Conservation (phyloP, 2,797 vertebrate species). For the Pangasius macronema region DNA sequence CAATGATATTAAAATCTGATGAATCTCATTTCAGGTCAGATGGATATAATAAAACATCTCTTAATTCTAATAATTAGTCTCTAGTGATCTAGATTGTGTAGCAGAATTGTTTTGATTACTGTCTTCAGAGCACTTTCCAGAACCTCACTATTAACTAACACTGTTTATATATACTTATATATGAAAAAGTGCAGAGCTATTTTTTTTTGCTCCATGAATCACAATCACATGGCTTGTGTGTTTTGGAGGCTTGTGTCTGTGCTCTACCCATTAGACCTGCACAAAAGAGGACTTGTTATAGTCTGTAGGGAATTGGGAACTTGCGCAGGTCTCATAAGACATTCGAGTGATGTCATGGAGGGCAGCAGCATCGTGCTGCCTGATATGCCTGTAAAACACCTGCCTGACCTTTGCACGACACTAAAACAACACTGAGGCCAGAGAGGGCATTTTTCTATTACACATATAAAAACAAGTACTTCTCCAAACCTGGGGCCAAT, state of each 20-base stretch:
- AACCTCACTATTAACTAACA: not conserved
- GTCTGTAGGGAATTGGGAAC: constrained; percentile 29
- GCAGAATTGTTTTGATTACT: not conserved
- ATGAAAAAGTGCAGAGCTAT: constrained; percentile 10
- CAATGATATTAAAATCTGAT: not conserved
- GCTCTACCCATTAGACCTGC: constrained; percentile 53
- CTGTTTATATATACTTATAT: not conserved
- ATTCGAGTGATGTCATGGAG: constrained; percentile 54
- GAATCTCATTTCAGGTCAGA: not conserved
- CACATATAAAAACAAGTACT: not conserved
- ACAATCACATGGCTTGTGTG: constrained; percentile 64
- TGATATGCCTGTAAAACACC: constrained; percentile 24
- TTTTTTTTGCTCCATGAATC: constrained; percentile 53
- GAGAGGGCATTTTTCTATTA: not conserved
- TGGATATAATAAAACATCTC: not conserved
- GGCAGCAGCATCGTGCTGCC: constrained; percentile 11
- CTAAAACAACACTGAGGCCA: constrained; percentile 16
- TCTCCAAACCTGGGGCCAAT: not conserved
- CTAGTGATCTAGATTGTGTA: not conserved
- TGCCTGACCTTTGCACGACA: constrained; percentile 12
- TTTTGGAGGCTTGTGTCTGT: constrained; percentile 43
- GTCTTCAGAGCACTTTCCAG: not conserved
- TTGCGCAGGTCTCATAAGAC: constrained; percentile 45
- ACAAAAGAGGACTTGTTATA: constrained; percentile 66
- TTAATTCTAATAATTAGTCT: constrained; percentile 1